Base-by-base conservation (phyloP, 2,113 vertebrate genomes). In the Alaudala cheleensis region DNA sequence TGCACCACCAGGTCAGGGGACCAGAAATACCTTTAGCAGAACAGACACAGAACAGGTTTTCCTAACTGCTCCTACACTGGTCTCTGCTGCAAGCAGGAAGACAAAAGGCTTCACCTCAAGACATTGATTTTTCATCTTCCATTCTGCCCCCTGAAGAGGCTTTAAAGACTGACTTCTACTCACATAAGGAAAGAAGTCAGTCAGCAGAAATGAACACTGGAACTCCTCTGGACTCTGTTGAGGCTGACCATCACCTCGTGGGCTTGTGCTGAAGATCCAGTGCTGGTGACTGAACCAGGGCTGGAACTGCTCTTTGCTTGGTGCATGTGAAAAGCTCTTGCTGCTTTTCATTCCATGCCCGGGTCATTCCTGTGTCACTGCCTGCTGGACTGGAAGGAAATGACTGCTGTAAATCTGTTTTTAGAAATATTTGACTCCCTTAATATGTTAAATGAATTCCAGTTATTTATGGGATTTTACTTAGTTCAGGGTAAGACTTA, bases 391-490 rank as follows among this genome's bases (percentile, higher is more conserved):
- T 97, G 83, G 92, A 90, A 97, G 97, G 96, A 97, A 97, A 97
- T 97, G 94, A 95, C 92, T 96, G 95, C 86, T 96, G 95, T 97
- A 96, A 97, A 97, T 97, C 94, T 97, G 83, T 86, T 88, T 93
- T 89, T 93, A 93, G 93, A 96, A 95, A 95, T 92, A 95, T 88
- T 44, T 93, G 81, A 96, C 95, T 95, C 79, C 82, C 67, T 90
- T 84, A 92, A 93, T 81, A 94, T 57, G 31, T 81, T 94, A 95
- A 96, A 85, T 96, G 93, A 93, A 86, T 97, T 96, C 74, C 93
- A 93, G 95, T 95, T 96, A 92, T 97, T 97, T 96, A 96, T 86
- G 93, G 94, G 93, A 94, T 88, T 94, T 93, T 64, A 86, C 72
- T 96, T 95, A 83, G 82, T 51, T 84, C 64, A 56, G 64, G 23